A percentile compares a stretch with the other conserved stretches of the same genome.
Conservation (phyloP, 1,140 invertebrate species). For the Xylocopa sonorina region DNA sequence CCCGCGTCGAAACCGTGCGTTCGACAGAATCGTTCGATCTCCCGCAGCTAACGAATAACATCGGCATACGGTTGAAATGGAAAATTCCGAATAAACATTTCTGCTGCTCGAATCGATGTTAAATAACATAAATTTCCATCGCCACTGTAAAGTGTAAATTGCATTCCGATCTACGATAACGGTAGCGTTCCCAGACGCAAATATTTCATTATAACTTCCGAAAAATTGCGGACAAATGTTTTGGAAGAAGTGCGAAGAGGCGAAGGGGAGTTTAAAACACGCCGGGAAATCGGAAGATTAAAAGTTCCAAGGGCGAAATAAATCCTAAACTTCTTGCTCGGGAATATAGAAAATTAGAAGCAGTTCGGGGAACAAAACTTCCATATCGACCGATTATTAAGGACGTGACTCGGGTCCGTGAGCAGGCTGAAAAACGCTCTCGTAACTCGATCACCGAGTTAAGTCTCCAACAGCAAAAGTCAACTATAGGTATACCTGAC, state of each 20-base stretch:
- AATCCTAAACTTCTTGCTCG: neutral
- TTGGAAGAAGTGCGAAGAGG: too few relatives aligned
- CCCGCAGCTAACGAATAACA: neutral
- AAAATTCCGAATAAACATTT: too few relatives aligned
- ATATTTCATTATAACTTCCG: too few relatives aligned
- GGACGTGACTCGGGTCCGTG: constrained; percentile 22
- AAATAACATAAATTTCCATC: too few relatives aligned
- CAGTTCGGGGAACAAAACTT: neutral
- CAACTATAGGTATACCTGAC: too few relatives aligned
- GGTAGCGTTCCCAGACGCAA: too few relatives aligned
- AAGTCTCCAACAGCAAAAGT: neutral
- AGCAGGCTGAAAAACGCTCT: constrained; percentile 1
- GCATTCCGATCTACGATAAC: too few relatives aligned
- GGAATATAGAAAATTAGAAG: constrained; percentile 20
- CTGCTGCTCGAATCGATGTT: too few relatives aligned
- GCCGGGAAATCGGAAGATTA: constrained; percentile 2
- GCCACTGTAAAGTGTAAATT: too few relatives aligned
- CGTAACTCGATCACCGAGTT: neutral
- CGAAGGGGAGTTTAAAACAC: neutral
- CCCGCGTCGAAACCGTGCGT: neutral
- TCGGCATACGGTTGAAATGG: neutral
- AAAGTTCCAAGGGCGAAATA: constrained; percentile 3
- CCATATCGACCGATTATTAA: constrained; percentile 38
- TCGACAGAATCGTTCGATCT: constrained; percentile 4
- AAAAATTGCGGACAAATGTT: too few relatives aligned